Conservation (phyloP, 2,113 vertebrate genomes). For the Labrus mixtus region DNA sequence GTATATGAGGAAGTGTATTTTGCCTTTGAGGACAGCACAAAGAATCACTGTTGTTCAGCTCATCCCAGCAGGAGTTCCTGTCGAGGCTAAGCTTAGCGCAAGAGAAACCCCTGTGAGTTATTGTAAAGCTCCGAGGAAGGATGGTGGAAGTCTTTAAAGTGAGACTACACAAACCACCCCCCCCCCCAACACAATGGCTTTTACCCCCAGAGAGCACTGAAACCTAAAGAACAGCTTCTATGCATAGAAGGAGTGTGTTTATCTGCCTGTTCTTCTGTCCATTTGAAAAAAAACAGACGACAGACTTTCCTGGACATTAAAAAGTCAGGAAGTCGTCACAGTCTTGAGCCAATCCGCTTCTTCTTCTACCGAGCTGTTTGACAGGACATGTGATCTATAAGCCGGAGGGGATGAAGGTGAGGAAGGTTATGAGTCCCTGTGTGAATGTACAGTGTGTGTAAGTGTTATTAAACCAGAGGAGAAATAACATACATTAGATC, state of each 20-base stretch:
- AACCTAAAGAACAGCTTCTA: background rate
- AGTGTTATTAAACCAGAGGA: slow-evolving; percentile 9
- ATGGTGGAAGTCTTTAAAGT: slow-evolving; percentile 72
- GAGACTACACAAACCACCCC: slow-evolving; percentile 43
- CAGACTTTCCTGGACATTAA: slow-evolving; percentile 1
- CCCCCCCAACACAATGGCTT: slow-evolving; percentile 57
- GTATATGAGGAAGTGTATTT: slow-evolving; percentile 39
- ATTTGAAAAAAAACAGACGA: background rate
- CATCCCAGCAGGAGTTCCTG: slow-evolving; percentile 65
- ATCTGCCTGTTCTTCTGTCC: slow-evolving; percentile 7
- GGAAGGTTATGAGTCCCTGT: slow-evolving; percentile 6
- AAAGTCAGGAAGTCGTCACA: slow-evolving; percentile 25
- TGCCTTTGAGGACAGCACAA: slow-evolving; percentile 50
- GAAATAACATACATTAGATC: background rate
- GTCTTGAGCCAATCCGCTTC: slow-evolving; percentile 19
- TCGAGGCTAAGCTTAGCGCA: slow-evolving; percentile 23
- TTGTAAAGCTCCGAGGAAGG: slow-evolving; percentile 66
- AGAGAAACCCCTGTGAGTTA: slow-evolving; percentile 29
- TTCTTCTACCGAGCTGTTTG: slow-evolving; percentile 34
- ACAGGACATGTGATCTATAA: slow-evolving; percentile 73
- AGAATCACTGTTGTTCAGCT: slow-evolving; percentile 48
- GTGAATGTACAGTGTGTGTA: background rate
- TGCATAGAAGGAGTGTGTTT: slow-evolving; percentile 13
- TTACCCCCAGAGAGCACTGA: slow-evolving; percentile 10
- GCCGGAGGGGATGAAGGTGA: slow-evolving; percentile 42